Base-by-base conservation (phyloP, 2,113 vertebrate species). In the Rhinoderma darwinii region DNA sequence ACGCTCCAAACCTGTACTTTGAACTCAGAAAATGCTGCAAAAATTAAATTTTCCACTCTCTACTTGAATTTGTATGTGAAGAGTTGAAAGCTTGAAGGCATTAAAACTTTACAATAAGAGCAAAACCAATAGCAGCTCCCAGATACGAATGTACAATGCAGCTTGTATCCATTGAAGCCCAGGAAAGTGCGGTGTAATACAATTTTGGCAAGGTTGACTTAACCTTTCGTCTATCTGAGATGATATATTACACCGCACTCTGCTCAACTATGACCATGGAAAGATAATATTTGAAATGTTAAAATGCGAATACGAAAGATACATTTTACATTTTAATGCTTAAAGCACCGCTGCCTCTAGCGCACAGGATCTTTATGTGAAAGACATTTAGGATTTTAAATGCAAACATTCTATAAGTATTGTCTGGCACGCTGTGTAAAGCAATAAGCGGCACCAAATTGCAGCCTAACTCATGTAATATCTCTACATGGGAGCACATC, bases 121-220 rank as follows among this genome's bases (percentile, higher is more conserved):
- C 79, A n/a, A 51, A 30, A 83, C 10, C 44, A 39, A 15, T 8
- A 73, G 63, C 70, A 39, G 9, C 61, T 47, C 66, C 27, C 41
- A 70, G 82, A 47, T 37, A 83, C 27, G 47, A 73, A 30, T 61
- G 54, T 43, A 81, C 78, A 81, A 81, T 63, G 50, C 22, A 14
- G 54, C 39, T 39, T 18, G 10, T 56, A n/a, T 51, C 32, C 63
- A 63, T 2, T 39, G 25, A 66, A 37, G 79, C 47, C 20, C 32
- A 17, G 44, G 82, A 73, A 41, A 41, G 63, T 73, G 63, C 82
- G 25, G 30, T n/a, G 43, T 73, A 51, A 17, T 83, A 51, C 30
- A 39, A 54, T 37, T 35, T 83, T 54, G 82, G 63, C 82, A 83
- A 83, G 82, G 82, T 73, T 73, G 82, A 35, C 66, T 32, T 83